These are phyloP conservation scores for Cryptophagus acutangulus DNA, from an alignment of 2,888 invertebrate genomes.

Conservation along the genomic window DNA sequence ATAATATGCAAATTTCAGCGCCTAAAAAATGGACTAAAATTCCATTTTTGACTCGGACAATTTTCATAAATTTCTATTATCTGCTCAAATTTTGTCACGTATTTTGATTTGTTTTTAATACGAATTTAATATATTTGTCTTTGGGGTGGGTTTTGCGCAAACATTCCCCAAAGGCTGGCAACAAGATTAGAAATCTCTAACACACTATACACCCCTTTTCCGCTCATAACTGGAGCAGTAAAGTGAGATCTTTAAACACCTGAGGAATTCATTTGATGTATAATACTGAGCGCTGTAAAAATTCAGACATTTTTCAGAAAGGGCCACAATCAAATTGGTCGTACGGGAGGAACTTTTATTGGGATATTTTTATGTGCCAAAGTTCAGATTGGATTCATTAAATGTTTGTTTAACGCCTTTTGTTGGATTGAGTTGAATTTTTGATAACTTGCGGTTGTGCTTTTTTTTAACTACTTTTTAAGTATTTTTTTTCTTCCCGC, in stretches of 20 bases:
- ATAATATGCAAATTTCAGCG: slow-evolving; percentile 2
- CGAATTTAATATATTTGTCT: neutral
- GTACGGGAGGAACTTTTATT: slow-evolving; percentile 23
- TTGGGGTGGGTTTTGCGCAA: neutral
- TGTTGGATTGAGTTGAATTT: slow-evolving; percentile 42
- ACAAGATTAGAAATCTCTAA: neutral
- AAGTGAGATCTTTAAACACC: slow-evolving; percentile 33
- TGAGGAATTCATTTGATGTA: slow-evolving; percentile 35
- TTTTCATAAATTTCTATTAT: neutral
- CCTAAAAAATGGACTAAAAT: no score
- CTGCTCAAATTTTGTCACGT: no score
- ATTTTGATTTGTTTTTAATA: no score
- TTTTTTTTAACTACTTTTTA: no score
- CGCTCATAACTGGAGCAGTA: slow-evolving; percentile 20
- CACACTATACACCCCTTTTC: neutral
- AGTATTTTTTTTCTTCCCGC: no score
- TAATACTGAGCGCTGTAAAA: slow-evolving; percentile 30
- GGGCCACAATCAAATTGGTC: slow-evolving; percentile 18
- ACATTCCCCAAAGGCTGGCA: slow-evolving; percentile 2
- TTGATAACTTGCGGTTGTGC: slow-evolving; percentile 35
- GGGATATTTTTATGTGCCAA: slow-evolving; percentile 32
- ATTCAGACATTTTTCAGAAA: slow-evolving; percentile 38
- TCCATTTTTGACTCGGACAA: no score
- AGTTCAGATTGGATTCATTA: slow-evolving; percentile 38
- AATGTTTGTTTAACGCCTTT: slow-evolving; percentile 39